phyloP scores from a whole-genome alignment of 2,113 vertebrate species.

The Hemiprocne comata region DNA sequence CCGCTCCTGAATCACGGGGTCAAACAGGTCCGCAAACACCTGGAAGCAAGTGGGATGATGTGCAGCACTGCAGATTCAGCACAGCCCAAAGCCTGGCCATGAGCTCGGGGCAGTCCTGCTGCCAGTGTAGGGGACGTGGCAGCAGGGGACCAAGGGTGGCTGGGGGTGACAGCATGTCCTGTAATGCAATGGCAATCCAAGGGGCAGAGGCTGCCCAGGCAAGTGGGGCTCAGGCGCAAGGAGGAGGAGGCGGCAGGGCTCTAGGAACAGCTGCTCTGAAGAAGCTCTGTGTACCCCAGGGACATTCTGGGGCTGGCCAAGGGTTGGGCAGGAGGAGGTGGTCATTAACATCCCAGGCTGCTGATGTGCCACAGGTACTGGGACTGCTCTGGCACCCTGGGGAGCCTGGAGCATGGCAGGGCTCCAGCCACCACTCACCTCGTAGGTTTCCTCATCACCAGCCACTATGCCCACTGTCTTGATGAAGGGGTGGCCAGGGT shows the following conservation, averaged over 20 bases:
- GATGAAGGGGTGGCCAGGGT: constrained; percentile 97
- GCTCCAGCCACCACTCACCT: constrained; percentile 79
- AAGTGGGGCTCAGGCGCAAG: neutral
- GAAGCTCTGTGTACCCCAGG: neutral
- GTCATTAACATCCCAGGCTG: neutral
- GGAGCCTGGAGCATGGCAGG: neutral
- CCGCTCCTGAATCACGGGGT: constrained; percentile 92
- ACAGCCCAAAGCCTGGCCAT: neutral
- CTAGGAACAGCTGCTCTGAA: neutral
- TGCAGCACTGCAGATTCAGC: neutral
- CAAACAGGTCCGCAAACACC: constrained; percentile 91
- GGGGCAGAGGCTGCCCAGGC: fast-evolving
- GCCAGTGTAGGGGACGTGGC: fast-evolving
- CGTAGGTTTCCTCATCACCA: constrained; percentile 96
- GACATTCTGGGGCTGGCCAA: neutral
- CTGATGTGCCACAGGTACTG: neutral
- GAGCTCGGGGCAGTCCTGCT: neutral
- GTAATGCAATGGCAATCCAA: neutral
- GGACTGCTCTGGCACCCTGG: neutral
- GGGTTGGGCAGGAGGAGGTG: neutral
- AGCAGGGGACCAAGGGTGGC: neutral
- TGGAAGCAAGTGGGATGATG: constrained; percentile 29
- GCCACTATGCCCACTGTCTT: constrained; percentile 90
- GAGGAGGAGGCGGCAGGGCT: neutral
- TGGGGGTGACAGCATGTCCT: neutral